Evolutionary conservation across 2,113 vertebrate genomes (phyloP), one percentile per base, ranked within the genome.

Genomic region (Chauna torquata): DNA sequence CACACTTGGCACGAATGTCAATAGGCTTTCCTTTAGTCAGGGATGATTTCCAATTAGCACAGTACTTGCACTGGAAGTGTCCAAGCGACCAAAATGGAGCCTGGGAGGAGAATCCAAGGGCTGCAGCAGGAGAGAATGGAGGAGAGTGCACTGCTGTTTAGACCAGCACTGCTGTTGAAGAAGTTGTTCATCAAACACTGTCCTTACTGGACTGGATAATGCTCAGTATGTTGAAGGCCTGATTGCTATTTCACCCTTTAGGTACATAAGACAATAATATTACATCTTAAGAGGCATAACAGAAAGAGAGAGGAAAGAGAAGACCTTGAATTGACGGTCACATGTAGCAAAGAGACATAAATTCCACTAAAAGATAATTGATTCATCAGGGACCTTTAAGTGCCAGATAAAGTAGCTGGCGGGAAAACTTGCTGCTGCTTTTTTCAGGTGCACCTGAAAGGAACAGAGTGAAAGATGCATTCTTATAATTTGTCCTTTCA

Each of bases 291-390:
- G 96, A 88, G 58, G 36, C 24, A 50, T 25, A 64, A 74, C 79
- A 82, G 13, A 2, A 3, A 76, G 44, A 42, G 36, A 36, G 68
- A 86, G 17, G 36, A 36, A 71, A 86, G 17, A 52, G 57, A 84
- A 92, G 87, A 94, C 89, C 87, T 90, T 91, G 89, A 91, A 88
- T 28, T 80, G 77, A 84, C 52, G 84, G 61, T 52, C 3, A 1
- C 38, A 40, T 44, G 61, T 84, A 84, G 36, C 57, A 94, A 75
- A 94, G 47, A 80, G 58, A 79, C 82, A 49, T 42, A 92, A 89
- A 92, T 71, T 91, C 45, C 50, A 40, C 38, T 82, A 69, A 70
- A 89, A 95, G 59, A 69, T 92, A 95, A 96, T 88, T 94, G 62
- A 93, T 91, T 87, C 85, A 92, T 90, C 45, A 28, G 78, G 78